These are phyloP conservation scores for Tauraco erythrolophus DNA, from an alignment of 2,113 vertebrate genomes.

Conservation along the genomic window DNA sequence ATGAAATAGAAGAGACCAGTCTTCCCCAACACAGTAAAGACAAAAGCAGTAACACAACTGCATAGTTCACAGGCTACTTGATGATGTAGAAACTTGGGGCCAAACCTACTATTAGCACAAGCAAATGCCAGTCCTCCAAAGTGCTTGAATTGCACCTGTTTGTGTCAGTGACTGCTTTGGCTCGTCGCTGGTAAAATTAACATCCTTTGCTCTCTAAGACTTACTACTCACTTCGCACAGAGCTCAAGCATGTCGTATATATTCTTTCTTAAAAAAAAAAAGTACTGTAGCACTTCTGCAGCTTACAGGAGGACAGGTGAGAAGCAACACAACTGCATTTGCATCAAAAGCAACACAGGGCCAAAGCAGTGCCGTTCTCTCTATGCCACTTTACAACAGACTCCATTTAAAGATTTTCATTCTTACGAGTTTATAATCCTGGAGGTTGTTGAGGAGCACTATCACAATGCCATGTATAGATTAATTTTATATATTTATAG, in stretches of 20 bases:
- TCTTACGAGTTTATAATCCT: not conserved
- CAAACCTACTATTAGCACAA: not conserved
- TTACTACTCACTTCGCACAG: not conserved
- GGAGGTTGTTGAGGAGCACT: not conserved
- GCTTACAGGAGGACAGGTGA: not conserved
- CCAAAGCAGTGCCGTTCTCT: not conserved
- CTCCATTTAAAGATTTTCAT: not conserved
- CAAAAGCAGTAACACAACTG: not conserved
- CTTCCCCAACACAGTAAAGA: not conserved
- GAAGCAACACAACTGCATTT: not conserved
- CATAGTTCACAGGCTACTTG: not conserved
- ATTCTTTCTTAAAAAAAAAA: not conserved
- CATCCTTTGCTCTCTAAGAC: not conserved
- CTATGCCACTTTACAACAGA: not conserved
- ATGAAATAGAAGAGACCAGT: not conserved
- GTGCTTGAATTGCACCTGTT: not conserved
- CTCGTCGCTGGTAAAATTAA: not conserved
- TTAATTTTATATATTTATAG: not conserved
- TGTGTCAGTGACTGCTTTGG: not conserved
- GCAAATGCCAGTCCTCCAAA: not conserved
- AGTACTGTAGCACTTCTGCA: not conserved
- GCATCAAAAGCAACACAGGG: not conserved
- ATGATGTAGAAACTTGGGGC: not conserved
- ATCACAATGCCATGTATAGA: not conserved
- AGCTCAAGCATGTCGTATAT: rapidly evolving